Evolutionary conservation across 2,888 invertebrate species (phyloP).

Genomic region (Hirtodrosophila alboralis): DNA sequence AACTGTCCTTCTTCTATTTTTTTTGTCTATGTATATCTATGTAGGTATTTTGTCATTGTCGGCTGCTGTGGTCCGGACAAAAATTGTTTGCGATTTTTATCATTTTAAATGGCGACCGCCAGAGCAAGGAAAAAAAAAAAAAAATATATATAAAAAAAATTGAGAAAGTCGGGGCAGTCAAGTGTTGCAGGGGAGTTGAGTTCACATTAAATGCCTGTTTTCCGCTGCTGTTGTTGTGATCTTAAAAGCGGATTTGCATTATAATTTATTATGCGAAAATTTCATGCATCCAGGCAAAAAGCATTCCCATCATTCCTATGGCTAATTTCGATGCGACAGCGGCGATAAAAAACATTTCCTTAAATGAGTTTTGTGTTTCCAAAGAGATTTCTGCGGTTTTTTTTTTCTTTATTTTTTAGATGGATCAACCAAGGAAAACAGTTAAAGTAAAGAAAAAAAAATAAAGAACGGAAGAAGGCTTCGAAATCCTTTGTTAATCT

Average conservation of each 20-base stretch:
- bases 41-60: conserved; percentile 42
- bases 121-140: conserved; percentile 34
- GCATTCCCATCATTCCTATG: conserved; percentile 30
- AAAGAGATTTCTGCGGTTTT: conserved; percentile 1
- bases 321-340: conserved; percentile 65
- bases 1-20: conserved; percentile 14
- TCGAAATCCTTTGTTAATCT: conserved; percentile 62
- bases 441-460: conserved; percentile 7
- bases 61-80: conserved; percentile 51
- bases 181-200: too few species aligned
- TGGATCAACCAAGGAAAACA: not conserved
- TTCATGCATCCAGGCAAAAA: conserved; percentile 45
- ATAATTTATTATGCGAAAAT: conserved; percentile 70
- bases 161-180: conserved; percentile 31
- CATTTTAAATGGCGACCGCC: conserved; percentile 69
- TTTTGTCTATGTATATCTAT: conserved; percentile 20
- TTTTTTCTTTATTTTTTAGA: conserved; percentile 4
- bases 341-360: conserved; percentile 55
- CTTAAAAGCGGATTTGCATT: conserved; percentile 67
- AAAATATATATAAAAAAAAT: conserved; percentile 2
- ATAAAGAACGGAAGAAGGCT: too few species aligned
- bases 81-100: conserved; percentile 72
- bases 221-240: conserved; percentile 57
- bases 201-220: conserved; percentile 55
- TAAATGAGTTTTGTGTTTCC: conserved; percentile 61